Evolutionary conservation across 2,888 invertebrate species (phyloP).

Genomic region (Pasiphila rectangulata): DNA sequence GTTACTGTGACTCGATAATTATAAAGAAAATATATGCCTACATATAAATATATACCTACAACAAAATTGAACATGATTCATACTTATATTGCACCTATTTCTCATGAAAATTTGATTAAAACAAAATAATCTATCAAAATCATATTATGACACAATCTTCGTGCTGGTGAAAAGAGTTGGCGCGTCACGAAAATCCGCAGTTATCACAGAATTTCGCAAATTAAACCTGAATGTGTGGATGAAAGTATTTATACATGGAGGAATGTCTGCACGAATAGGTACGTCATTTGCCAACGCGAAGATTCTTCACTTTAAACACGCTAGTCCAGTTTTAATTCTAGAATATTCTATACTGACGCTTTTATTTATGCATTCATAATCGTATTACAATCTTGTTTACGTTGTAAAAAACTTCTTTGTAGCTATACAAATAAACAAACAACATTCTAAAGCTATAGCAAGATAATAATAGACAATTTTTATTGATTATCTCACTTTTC

Average conservation of each 20-base stretch:
- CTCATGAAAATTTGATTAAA: no score
- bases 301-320: slow-evolving; percentile 10
- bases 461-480: slow-evolving; percentile 6
- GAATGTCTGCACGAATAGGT: slow-evolving; percentile 26
- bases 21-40: neutral
- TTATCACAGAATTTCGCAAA: slow-evolving; percentile 20
- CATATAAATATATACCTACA: no score
- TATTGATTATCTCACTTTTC: neutral
- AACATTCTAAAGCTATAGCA: slow-evolving; percentile 1
- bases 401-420: neutral
- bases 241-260: slow-evolving; percentile 28
- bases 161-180: slow-evolving; percentile 9
- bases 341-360: slow-evolving; percentile 17
- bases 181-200: slow-evolving; percentile 21
- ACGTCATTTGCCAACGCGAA: slow-evolving; percentile 19
- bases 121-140: neutral
- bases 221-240: slow-evolving; percentile 21
- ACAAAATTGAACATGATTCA: no score
- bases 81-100: no score
- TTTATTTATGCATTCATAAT: slow-evolving; percentile 1
- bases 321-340: slow-evolving; percentile 15
- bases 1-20: neutral
- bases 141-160: slow-evolving; percentile 10
- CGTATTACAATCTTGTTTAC: slow-evolving; percentile 1
- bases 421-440: slow-evolving; percentile 14